phyloP scores from a whole-genome alignment of 2,113 vertebrate genomes.

The Piprites chloris region DNA sequence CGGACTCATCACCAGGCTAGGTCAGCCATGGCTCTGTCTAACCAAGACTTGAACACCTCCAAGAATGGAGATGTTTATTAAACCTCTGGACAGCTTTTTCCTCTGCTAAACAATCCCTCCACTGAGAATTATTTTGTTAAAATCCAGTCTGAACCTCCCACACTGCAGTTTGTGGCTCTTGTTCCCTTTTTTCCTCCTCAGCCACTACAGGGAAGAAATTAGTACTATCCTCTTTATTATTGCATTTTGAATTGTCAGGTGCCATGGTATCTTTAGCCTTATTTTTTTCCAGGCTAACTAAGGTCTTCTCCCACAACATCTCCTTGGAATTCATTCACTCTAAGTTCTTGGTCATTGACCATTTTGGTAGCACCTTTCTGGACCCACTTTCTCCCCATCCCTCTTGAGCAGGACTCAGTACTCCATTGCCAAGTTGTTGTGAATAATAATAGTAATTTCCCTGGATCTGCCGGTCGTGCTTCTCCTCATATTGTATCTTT shows the following conservation, averaged over 20 bases:
- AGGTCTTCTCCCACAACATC: background rate
- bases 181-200: background rate
- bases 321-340: background rate
- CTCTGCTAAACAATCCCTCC: background rate
- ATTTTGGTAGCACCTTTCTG: background rate
- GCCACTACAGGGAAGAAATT: background rate
- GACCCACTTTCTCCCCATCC: background rate
- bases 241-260: background rate
- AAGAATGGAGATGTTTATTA: background rate
- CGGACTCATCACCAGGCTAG: background rate
- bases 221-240: background rate
- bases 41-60: background rate
- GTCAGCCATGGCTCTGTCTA: background rate
- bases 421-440: background rate
- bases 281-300: background rate
- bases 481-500: background rate
- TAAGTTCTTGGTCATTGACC: background rate
- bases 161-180: background rate
- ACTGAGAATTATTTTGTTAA: background rate
- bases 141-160: background rate
- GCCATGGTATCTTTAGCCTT: background rate
- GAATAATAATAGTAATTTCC: background rate
- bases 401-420: background rate
- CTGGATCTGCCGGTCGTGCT: background rate
- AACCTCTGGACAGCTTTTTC: background rate